These are phyloP conservation scores for Perdita meconis DNA, from an alignment of 2,888 invertebrate genomes.

Conservation along the genomic window DNA sequence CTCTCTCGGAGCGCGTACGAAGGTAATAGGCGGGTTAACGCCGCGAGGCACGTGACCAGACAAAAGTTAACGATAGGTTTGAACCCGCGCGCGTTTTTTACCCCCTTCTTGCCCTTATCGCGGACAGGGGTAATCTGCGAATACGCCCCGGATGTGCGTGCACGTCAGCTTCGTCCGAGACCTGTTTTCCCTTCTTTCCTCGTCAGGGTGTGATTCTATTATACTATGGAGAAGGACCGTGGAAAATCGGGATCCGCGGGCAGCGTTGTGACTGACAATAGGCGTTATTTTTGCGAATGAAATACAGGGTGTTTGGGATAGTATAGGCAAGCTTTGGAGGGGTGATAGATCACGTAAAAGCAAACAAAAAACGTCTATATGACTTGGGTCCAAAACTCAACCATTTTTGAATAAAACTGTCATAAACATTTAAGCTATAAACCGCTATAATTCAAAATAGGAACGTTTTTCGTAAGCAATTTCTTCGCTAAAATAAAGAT, in stretches of 20 bases:
- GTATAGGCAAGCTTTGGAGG: too few species aligned
- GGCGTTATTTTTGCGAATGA: neutral
- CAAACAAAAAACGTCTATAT: too few species aligned
- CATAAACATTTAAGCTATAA: too few species aligned
- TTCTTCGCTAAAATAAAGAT: too few species aligned
- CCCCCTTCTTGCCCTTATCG: constrained; percentile 60
- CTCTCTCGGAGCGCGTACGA: constrained; percentile 33
- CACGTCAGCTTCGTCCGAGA: constrained; percentile 37
- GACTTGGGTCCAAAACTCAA: too few species aligned
- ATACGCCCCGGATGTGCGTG: constrained; percentile 67
- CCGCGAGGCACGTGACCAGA: constrained; percentile 75
- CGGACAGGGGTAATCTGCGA: constrained; percentile 25
- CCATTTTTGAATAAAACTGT: too few species aligned
- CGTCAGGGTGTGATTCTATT: too few species aligned
- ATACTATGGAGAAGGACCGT: neutral
- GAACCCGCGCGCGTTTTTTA: constrained; percentile 48
- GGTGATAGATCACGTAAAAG: too few species aligned
- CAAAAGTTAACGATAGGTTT: constrained; percentile 79
- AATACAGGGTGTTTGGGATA: too few species aligned
- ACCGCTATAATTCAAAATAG: too few species aligned
- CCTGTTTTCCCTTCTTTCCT: constrained; percentile 27
- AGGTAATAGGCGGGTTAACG: constrained; percentile 75
- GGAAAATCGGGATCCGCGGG: constrained; percentile 22
- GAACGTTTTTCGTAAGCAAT: too few species aligned
- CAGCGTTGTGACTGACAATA: neutral